Evolutionary conservation across 2,888 invertebrate genomes (phyloP), one percentile per base, ranked within the genome.

Genomic region (Mimumesa dahlbomi): DNA sequence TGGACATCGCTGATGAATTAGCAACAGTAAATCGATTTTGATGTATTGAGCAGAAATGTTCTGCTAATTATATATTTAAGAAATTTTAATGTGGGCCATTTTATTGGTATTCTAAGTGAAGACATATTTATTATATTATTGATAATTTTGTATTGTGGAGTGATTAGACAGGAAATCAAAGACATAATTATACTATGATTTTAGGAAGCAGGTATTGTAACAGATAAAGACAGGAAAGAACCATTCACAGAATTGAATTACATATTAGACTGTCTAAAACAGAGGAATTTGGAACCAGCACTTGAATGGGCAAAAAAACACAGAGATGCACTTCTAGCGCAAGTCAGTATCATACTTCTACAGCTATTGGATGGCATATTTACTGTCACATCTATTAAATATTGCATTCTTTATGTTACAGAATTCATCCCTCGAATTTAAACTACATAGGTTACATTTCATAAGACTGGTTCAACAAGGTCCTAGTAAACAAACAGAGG

Each of bases 1-100:
- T 97, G 77, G 97, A 97, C 57, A 97, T 98, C 31, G 98, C 97
- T 1, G 96, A 97, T 85, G 93, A 94, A 79, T 89, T 97, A 45
- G 93, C 93, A 59, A 89, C 91, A 86, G 94, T 94, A 85, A 78
- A 63, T 65, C 6, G 14, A 34, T 11, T 40, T 31, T 5, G 29
- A 43, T 40, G 16, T 40, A 50, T 2, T 1, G n/a, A 6, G n/a
- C n/a, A n/a, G n/a, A n/a, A n/a, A n/a, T n/a, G n/a, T n/a, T n/a
- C n/a, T n/a, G n/a, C n/a, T n/a, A n/a, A n/a, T n/a, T n/a, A n/a
- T n/a, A n/a, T n/a, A n/a, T n/a, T n/a, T n/a, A n/a, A n/a, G n/a
- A n/a, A n/a, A n/a, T n/a, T n/a, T n/a, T n/a, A n/a, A n/a, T n/a
- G n/a, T n/a, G n/a, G n/a, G n/a, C n/a, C n/a, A n/a, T n/a, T n/a